Percentiles rank a stretch among this genome's conserved stretches.
phyloP scores from a whole-genome alignment of 2,113 vertebrate genomes.

The Callocephalon fimbriatum region DNA sequence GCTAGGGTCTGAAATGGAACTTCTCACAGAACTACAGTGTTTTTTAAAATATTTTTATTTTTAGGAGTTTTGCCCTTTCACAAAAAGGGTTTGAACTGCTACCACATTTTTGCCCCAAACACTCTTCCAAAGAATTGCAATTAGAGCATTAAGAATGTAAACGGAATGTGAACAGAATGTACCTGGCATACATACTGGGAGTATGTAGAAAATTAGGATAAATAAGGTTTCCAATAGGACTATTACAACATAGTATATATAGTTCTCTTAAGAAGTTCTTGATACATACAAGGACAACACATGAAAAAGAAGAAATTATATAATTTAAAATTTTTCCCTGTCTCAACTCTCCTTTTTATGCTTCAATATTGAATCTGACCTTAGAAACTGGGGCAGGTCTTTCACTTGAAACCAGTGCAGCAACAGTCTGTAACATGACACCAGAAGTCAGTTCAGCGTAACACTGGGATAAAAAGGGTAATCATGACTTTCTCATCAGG shows the following conservation, averaged over 20 bases:
- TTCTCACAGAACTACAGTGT: not conserved
- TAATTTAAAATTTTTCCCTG: not conserved
- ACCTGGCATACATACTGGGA: not conserved
- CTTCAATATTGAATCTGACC: not conserved
- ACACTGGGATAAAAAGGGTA: not conserved
- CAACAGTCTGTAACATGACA: not conserved
- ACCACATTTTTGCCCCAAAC: not conserved
- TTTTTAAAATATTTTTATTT: not conserved
- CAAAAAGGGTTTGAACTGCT: not conserved
- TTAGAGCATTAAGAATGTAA: not conserved
- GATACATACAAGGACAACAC: not conserved
- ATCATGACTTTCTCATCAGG: not conserved
- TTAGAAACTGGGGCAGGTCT: not conserved
- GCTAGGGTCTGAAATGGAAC: not conserved
- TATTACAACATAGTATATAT: not conserved
- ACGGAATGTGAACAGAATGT: not conserved
- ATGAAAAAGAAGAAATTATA: not conserved
- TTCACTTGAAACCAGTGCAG: not conserved
- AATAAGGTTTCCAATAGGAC: not conserved
- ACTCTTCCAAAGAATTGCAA: not conserved
- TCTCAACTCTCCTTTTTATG: not conserved
- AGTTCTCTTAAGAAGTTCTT: not conserved
- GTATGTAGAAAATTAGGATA: not conserved
- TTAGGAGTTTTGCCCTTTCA: not conserved
- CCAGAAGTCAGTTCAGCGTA: not conserved